Conservation (phyloP, 1,140 invertebrate genomes). For the Bradysia coprophila region DNA sequence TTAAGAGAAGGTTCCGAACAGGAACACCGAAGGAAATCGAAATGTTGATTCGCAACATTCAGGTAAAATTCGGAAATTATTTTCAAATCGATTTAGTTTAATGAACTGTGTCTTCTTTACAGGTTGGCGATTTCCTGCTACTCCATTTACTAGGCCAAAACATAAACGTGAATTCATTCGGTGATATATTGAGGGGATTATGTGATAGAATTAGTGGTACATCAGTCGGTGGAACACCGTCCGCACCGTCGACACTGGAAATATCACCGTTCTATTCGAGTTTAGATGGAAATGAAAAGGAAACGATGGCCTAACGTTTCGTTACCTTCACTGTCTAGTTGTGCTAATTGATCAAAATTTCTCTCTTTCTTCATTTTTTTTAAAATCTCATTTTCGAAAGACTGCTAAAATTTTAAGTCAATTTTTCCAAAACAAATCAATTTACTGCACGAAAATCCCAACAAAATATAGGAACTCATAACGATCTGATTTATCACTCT, state of each 20-base stretch:
- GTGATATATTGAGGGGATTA: constrained; percentile 47
- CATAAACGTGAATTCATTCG: constrained; percentile 60
- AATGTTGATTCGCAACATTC: constrained; percentile 52
- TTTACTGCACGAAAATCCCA: too few species aligned
- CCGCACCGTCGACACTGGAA: constrained; percentile 64
- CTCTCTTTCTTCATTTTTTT: too few species aligned
- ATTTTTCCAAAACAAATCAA: too few species aligned
- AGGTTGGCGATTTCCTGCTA: constrained; percentile 72
- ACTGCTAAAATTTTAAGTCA: background rate
- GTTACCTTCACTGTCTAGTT: too few species aligned
- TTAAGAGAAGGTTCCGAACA: constrained; percentile 57
- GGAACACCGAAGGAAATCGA: constrained; percentile 47
- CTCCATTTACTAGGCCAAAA: constrained; percentile 70
- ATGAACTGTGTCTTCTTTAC: constrained; percentile 10
- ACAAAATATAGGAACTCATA: too few species aligned
- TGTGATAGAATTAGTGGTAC: constrained; percentile 36
- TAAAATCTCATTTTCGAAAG: background rate
- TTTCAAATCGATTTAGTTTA: constrained; percentile 4
- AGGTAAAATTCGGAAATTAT: constrained; percentile 29
- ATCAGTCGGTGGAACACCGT: constrained; percentile 51
- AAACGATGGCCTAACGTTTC: constrained; percentile 57
- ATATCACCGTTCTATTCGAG: constrained; percentile 56
- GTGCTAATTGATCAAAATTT: too few species aligned
- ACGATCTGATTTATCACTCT: too few species aligned
- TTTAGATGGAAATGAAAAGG: constrained; percentile 54